phyloP scores from a whole-genome alignment of 2,888 invertebrate genomes.

The Pediacus dermestoides region DNA sequence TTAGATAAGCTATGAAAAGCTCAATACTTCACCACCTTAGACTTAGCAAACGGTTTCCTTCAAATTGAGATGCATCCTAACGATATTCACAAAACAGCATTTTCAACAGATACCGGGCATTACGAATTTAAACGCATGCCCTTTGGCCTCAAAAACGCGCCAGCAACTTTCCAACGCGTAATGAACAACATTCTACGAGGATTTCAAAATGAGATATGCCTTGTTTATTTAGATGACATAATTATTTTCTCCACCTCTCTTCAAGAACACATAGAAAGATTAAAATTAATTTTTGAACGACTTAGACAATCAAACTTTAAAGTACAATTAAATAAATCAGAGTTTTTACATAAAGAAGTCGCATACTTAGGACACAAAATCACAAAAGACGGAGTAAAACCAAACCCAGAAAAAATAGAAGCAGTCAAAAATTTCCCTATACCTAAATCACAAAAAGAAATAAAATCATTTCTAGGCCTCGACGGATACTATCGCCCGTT shows the following conservation, averaged over 20 bases:
- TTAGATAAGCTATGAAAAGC: background rate
- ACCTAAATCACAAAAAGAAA: constrained; percentile 16
- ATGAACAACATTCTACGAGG: constrained; percentile 27
- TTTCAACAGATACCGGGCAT: constrained; percentile 19
- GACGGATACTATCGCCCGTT: constrained; percentile 16
- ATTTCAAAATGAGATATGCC: constrained; percentile 21
- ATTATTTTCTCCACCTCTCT: too few species aligned
- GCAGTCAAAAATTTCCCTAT: constrained; percentile 16
- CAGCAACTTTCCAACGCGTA: constrained; percentile 20
- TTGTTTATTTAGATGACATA: constrained; percentile 38
- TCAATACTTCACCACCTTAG: background rate
- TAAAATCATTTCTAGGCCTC: constrained; percentile 17
- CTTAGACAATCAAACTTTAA: constrained; percentile 27
- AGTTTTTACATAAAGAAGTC: constrained; percentile 30
- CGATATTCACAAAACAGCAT: constrained; percentile 1
- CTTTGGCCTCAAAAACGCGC: too few species aligned
- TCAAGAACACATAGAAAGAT: too few species aligned
- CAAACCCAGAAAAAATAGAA: too few species aligned
- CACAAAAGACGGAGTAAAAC: constrained; percentile 25
- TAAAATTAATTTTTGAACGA: constrained; percentile 27
- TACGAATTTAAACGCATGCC: constrained; percentile 26
- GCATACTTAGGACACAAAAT: constrained; percentile 32
- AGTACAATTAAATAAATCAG: constrained; percentile 35
- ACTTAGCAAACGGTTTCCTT: background rate
- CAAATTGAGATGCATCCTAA: constrained; percentile 4